Evolutionary conservation across 2,888 invertebrate species (phyloP).

Genomic region (Drosophila falleni): DNA sequence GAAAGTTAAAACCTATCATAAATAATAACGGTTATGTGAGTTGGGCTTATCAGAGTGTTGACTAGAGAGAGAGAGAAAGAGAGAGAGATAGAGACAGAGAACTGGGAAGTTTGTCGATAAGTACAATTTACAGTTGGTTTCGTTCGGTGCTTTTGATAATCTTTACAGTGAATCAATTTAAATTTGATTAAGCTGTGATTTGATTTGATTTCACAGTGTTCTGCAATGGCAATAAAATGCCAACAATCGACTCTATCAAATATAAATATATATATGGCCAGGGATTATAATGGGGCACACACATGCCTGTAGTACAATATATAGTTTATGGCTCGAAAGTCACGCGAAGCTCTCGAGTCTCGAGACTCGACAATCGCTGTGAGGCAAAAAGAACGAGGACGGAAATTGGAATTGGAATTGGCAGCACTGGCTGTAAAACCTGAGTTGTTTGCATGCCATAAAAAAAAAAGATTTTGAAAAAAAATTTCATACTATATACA

Average conservation of each 20-base stretch:
- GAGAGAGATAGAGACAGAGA: too few relatives aligned
- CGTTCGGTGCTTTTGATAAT: constrained; percentile 33
- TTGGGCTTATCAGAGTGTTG: constrained; percentile 18
- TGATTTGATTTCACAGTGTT: constrained; percentile 3
- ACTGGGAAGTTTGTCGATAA: constrained; percentile 31
- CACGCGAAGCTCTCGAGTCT: constrained; percentile 54
- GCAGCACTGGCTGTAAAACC: constrained; percentile 26
- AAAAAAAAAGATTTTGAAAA: background rate
- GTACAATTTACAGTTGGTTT: constrained; percentile 35
- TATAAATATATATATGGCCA: constrained; percentile 22
- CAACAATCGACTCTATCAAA: constrained; percentile 1
- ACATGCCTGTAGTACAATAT: background rate
- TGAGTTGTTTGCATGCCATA: constrained; percentile 35
- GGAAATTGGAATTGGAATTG: constrained; percentile 38
- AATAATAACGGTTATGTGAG: constrained; percentile 7
- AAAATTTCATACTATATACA: constrained; percentile 10
- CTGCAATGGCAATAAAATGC: constrained; percentile 1
- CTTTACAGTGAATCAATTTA: constrained; percentile 70
- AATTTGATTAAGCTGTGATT: constrained; percentile 78
- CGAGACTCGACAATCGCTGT: constrained; percentile 10
- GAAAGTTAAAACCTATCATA: constrained; percentile 7
- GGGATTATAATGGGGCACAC: constrained; percentile 37
- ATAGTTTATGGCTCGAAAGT: constrained; percentile 48
- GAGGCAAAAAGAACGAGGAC: constrained; percentile 41
- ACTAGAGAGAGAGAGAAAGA: too few relatives aligned